A percentile compares a stretch with the other conserved stretches of the same genome.
Evolutionary conservation across 2,888 invertebrate genomes (phyloP).

Genomic region (Anoplius nigerrimus): DNA sequence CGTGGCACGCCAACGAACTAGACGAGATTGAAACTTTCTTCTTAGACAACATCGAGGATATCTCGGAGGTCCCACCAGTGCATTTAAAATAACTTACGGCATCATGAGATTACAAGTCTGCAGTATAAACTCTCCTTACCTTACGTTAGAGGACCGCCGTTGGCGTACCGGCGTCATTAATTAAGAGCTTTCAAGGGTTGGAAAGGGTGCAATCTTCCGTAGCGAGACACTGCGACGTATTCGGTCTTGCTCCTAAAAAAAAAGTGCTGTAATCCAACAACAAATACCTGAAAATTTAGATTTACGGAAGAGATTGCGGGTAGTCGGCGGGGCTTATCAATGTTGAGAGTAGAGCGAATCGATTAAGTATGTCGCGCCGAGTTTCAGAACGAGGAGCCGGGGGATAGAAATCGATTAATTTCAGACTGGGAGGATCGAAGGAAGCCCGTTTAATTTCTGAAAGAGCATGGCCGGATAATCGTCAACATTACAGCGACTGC

Average conservation of each 20-base stretch:
- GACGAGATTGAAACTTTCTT: constrained; percentile 66
- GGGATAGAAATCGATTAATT: too few species aligned
- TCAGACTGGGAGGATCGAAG: constrained; percentile 13
- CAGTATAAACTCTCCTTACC: constrained; percentile 69
- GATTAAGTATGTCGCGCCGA: too few species aligned
- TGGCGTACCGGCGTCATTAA: constrained; percentile 64
- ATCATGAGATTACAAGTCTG: constrained; percentile 74
- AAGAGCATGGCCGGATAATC: too few species aligned
- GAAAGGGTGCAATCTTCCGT: constrained; percentile 65
- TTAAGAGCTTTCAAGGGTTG: constrained; percentile 71
- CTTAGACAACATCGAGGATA: constrained; percentile 65
- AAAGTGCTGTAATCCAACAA: constrained; percentile 39
- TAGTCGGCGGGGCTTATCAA: too few species aligned
- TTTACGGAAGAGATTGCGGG: too few species aligned
- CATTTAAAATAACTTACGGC: constrained; percentile 74
- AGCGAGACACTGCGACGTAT: constrained; percentile 37
- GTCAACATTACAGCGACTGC: too few species aligned
- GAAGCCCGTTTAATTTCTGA: constrained; percentile 2
- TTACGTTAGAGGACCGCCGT: constrained; percentile 47
- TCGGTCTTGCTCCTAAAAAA: constrained; percentile 44
- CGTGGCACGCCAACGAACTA: constrained; percentile 49
- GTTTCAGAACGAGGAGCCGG: too few species aligned
- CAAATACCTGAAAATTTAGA: constrained; percentile 3
- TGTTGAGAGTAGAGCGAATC: too few species aligned
- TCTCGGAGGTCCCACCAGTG: constrained; percentile 70